phyloP scores from a whole-genome alignment of 2,888 invertebrate genomes.

The Lycia hirtaria region DNA sequence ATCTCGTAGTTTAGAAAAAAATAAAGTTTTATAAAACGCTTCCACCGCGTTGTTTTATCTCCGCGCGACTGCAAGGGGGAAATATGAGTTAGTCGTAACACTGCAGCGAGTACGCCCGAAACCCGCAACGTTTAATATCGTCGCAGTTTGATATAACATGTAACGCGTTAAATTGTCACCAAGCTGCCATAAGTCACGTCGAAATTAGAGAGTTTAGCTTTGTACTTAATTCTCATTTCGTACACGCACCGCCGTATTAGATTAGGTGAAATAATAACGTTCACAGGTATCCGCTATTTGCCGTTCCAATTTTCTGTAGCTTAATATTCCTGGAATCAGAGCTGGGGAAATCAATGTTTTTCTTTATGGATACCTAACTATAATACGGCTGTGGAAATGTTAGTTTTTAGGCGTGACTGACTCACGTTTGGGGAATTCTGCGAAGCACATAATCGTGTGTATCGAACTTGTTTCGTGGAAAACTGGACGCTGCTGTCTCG shows the following conservation, averaged over 20 bases:
- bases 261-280: conserved; percentile 37
- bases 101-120: conserved; percentile 46
- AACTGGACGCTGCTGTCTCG: neutral
- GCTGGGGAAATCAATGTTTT: conserved; percentile 29
- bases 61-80: conserved; percentile 53
- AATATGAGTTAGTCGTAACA: conserved; percentile 61
- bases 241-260: conserved; percentile 36
- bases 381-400: conserved; percentile 17
- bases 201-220: conserved; percentile 66
- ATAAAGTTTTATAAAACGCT: conserved; percentile 17
- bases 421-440: conserved; percentile 23
- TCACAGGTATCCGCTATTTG: conserved; percentile 26
- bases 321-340: conserved; percentile 23
- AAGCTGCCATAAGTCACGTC: conserved; percentile 60
- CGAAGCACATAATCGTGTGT: conserved; percentile 9
- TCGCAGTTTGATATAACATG: conserved; percentile 64
- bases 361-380: conserved; percentile 2
- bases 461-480: conserved; percentile 11
- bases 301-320: conserved; percentile 29
- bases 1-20: conserved; percentile 16
- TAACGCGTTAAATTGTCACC: conserved; percentile 65
- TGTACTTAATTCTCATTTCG: conserved; percentile 65
- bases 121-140: conserved; percentile 69
- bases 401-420: conserved; percentile 27
- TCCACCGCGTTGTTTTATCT: conserved; percentile 26